Conservation (phyloP, 2,113 vertebrate species). For the Rhineura floridana region DNA sequence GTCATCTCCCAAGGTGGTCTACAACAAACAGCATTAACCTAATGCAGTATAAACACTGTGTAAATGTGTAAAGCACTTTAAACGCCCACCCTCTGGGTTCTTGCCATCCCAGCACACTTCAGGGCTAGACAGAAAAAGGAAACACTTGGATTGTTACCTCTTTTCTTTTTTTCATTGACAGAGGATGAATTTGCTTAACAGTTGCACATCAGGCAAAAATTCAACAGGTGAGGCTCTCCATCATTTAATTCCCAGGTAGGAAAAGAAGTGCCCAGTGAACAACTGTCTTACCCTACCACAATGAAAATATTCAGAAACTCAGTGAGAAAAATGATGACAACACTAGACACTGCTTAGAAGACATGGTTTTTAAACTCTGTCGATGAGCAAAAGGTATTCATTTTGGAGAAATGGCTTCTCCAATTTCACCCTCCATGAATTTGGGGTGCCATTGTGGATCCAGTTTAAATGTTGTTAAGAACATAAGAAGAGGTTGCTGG, state of each 20-base stretch:
- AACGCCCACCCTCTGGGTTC: neutral
- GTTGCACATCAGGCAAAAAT: neutral
- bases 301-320: neutral
- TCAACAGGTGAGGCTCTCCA: neutral
- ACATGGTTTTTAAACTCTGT: neutral
- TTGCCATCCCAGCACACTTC: constrained; percentile 3
- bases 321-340: neutral
- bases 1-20: constrained; percentile 33
- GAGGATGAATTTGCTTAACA: neutral
- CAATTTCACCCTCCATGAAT: too few species aligned
- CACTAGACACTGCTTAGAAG: neutral
- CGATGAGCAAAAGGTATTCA: too few species aligned
- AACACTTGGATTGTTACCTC: neutral
- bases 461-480: too few species aligned
- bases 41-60: constrained; percentile 32
- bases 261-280: neutral
- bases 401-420: neutral
- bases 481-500: too few species aligned
- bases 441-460: too few species aligned
- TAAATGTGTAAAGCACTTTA: constrained; percentile 32
- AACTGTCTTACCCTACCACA: neutral
- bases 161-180: neutral
- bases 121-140: neutral
- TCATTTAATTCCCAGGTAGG: neutral
- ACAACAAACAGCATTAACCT: constrained; percentile 35